A percentile compares a stretch with the other conserved stretches of the same genome.
Conservation (phyloP, 2,797 vertebrate genomes). For the Xerus rutilus region DNA sequence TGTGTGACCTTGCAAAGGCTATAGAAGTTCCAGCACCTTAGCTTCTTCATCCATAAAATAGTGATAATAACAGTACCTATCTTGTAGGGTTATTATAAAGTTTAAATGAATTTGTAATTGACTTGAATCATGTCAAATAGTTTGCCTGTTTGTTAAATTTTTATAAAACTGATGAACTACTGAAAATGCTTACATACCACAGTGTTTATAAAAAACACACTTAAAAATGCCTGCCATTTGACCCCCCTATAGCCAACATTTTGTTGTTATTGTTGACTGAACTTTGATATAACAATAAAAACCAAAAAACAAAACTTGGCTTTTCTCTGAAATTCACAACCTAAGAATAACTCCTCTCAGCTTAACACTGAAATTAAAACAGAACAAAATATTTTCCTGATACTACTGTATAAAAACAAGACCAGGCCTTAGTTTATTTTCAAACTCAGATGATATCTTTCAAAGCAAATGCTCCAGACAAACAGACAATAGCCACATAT, state of each 20-base stretch:
- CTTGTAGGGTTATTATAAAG: neutral
- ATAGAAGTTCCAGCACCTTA: neutral
- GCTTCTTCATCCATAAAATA: neutral
- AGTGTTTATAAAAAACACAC: neutral
- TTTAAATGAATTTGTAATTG: neutral
- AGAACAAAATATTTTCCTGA: conserved; percentile 52
- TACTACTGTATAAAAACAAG: neutral
- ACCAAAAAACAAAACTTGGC: neutral
- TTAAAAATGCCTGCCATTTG: neutral
- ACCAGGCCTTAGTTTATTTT: conserved; percentile 17
- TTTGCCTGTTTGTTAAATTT: neutral
- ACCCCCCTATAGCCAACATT: neutral
- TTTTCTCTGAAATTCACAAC: conserved; percentile 1
- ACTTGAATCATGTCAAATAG: neutral
- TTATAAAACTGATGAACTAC: neutral
- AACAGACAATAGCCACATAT: conserved; percentile 77
- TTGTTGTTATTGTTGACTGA: conserved; percentile 25
- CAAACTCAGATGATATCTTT: conserved; percentile 62
- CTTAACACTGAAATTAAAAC: conserved; percentile 20
- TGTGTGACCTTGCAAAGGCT: neutral
- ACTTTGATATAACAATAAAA: conserved; percentile 6
- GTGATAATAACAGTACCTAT: neutral
- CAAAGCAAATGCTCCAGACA: conserved; percentile 58
- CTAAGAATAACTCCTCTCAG: neutral
- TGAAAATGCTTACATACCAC: neutral